Evolutionary conservation across 2,797 vertebrate genomes (phyloP), one percentile per base, ranked within the genome.

Genomic region (Xerus rutilus): DNA sequence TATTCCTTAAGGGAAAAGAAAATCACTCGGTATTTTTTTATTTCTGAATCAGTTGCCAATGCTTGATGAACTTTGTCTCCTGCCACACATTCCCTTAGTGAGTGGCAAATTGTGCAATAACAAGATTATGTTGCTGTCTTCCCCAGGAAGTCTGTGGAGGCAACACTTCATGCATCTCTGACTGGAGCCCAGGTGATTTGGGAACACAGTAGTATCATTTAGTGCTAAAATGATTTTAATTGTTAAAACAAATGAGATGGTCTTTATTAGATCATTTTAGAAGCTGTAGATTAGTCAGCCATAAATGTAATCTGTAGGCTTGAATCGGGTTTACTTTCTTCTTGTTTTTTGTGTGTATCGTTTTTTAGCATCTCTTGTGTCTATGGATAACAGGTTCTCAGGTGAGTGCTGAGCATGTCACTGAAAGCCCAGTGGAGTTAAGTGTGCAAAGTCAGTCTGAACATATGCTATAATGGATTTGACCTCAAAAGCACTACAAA

Each of bases 401-500:
- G 97, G 97, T 98, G 98, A 98, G 97, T 54, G 79, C 96, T 93
- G 96, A 98, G 97, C 96, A 96, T 97, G 94, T 96, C 97, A 97
- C 97, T 97, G 97, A 97, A 96, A 97, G 95, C 96, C 97, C 14
- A 86, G 93, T 90, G 97, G 98, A 98, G 98, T 98, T 98, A 98
- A 98, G 96, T 98, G 98, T 98, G 96, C 97, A 98, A 98, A 98
- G 98, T 98, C 94, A 74, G 96, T 97, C 96, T 98, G 96, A 98
- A 96, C 94, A 96, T 84, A 97, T 28, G 88, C 96, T 98, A 96
- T 99, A 99, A 99, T 99, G 97, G 98, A 98, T 99, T 98, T 99
- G 98, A 98, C 98, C 98, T 98, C 94, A 2, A 97, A 98, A 98
- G 94, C 97, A 97, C 97, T 97, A 96, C 92, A 98, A 98, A 98